Conservation (phyloP, 2,888 invertebrate species). For the Polyommatus iphigenia region DNA sequence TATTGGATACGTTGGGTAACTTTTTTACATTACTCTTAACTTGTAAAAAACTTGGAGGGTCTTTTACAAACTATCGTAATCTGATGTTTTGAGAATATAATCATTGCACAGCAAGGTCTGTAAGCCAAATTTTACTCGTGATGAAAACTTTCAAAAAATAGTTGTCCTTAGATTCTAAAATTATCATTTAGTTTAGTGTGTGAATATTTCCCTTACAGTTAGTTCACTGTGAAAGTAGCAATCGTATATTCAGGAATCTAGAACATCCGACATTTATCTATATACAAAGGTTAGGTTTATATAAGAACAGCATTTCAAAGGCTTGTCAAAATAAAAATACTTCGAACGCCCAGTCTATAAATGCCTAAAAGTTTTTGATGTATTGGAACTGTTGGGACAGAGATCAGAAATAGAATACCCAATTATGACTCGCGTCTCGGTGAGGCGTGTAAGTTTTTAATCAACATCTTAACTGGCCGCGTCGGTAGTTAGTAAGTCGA, state of each 20-base stretch:
- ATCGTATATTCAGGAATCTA: background rate
- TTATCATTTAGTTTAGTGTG: no score
- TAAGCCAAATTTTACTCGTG: no score
- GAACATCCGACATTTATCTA: background rate
- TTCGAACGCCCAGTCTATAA: slow-evolving; percentile 33
- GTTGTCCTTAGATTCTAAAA: no score
- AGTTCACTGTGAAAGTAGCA: background rate
- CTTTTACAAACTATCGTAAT: background rate
- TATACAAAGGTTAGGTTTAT: background rate
- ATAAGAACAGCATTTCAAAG: background rate
- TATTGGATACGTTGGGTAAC: no score
- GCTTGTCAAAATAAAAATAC: background rate
- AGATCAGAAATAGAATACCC: slow-evolving; percentile 46
- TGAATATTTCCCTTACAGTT: no score
- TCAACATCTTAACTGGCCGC: slow-evolving; percentile 39
- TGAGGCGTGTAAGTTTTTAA: slow-evolving; percentile 43
- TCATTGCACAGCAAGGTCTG: no score
- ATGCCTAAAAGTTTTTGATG: slow-evolving; percentile 39
- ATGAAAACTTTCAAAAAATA: no score
- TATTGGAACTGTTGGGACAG: slow-evolving; percentile 40
- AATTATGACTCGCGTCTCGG: slow-evolving; percentile 44
- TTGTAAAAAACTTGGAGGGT: background rate
- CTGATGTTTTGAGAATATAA: no score
- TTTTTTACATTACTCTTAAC: no score
- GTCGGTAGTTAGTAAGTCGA: slow-evolving; percentile 32